Base-by-base conservation (phyloP, 2,888 invertebrate species). In the Xylota sylvarum region DNA sequence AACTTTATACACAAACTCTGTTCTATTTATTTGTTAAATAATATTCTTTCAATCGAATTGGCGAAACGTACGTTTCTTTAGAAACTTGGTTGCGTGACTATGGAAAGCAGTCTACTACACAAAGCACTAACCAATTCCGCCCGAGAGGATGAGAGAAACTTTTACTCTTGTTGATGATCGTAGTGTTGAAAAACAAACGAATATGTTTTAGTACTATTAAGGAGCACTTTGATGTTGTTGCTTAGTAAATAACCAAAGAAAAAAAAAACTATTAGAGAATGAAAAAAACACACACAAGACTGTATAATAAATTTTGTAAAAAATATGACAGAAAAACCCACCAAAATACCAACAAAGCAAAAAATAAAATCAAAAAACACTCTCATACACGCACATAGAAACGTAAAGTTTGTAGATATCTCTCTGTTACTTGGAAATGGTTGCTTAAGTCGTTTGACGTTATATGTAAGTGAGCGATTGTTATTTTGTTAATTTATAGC, bases 81-180 rank as follows among this genome's bases (percentile, higher is more conserved):
- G 92, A 92, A 92, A 90, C 91, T 92, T 90, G 91, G 90, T 90
- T 92, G 91, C 91, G 91, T 90, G 91, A 90, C 91, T 90, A 90
- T 90, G 91, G 91, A 91, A 90, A 91, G 91, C 90, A 91, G 90
- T 89, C 90, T 90, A 88, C 89, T 90, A 88, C 90, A 90, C 80
- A 88, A 88, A 69, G 82, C 86, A 69, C 77, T 86, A 62, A 82
- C 67, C 48, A 86, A 86, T 73, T 86, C 86, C 60, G 64, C 77
- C 55, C 67, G 86, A 32, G 82, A 77, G 19, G 86, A 78, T 64
- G 82, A 82, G 62, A 73, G 67, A 50, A 55, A 86, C 48, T 86
- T 86, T 69, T 86, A 86, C 69, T 86, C 86, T 43, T 86, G 86
- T 77, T 86, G 77, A 86, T 67, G 62, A 84, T 27, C 17, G 69